Percentiles rank a stretch among this genome's conserved stretches.
These are phyloP conservation scores for Danio rerio DNA, from an alignment of 2,113 vertebrate species.

Conservation along the genomic window DNA sequence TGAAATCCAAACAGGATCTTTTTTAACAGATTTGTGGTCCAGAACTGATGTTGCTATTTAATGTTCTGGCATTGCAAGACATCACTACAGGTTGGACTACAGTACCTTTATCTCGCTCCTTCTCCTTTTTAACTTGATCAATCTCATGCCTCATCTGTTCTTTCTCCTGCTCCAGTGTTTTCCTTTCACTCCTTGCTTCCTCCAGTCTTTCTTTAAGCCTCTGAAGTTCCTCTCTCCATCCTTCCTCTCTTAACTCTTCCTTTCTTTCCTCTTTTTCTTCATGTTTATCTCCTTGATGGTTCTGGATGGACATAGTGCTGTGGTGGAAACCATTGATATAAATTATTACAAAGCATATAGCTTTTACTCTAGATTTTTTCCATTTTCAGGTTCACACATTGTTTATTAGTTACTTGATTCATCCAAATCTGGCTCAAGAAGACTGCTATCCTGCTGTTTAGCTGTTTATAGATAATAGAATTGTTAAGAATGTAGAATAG, in stretches of 20 bases:
- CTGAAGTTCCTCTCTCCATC: slow-evolving; percentile 45
- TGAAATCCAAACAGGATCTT: too few relatives aligned
- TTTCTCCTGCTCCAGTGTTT: slow-evolving; percentile 62
- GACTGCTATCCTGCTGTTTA: too few relatives aligned
- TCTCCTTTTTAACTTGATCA: slow-evolving; percentile 59
- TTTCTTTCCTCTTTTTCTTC: slow-evolving; percentile 31
- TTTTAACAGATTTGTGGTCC: too few relatives aligned
- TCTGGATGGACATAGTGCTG: slow-evolving; percentile 69
- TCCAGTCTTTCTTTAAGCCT: slow-evolving; percentile 64
- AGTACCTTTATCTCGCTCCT: slow-evolving; percentile 63
- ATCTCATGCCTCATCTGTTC: slow-evolving; percentile 59
- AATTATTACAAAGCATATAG: background rate
- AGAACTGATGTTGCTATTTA: background rate
- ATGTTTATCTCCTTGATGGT: slow-evolving; percentile 13
- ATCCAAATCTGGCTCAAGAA: too few relatives aligned
- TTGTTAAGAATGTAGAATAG: too few relatives aligned
- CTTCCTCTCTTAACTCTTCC: slow-evolving; percentile 46
- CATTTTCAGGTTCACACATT: too few relatives aligned
- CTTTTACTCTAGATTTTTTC: too few relatives aligned
- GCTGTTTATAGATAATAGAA: too few relatives aligned
- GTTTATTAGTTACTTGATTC: too few relatives aligned
- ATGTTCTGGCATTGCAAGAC: background rate
- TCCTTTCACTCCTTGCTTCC: slow-evolving; percentile 59
- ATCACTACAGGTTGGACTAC: background rate
- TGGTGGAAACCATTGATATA: slow-evolving; percentile 4